Base-by-base conservation (phyloP, 1,140 invertebrate species). In the Bombus impatiens region DNA sequence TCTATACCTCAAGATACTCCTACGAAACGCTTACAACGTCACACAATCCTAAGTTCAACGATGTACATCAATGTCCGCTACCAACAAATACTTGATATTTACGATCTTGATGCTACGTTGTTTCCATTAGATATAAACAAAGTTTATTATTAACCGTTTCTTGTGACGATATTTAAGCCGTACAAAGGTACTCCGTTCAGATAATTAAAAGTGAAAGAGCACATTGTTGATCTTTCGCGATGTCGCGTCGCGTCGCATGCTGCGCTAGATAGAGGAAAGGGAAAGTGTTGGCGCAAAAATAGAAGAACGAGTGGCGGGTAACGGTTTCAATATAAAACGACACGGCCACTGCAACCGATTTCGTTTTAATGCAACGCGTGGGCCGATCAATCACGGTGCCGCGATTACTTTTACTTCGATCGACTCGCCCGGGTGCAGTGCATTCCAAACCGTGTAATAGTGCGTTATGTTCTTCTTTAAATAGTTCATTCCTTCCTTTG, bases 241-340 rank as follows among this genome's bases (percentile, higher is more conserved):
- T 77, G 78, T 65, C 81, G 18, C 28, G 53, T 67, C 62, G 35
- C 74, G 53, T 28, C 32, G 57, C 44, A 71, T 59, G 72, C 65
- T 28, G 47, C 59, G 72, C 74, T 57, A 87, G 78, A 88, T 81
- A 89, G 77, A 62, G 40, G 70, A 87, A 87, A 87, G 83, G 81
- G 79, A 82, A 86, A 86, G 84, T 86, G 81, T 78, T 76, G 18
- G 65, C n/a, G 65, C 57, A 78, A 78, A 90, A 90, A 90, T 90
- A 90, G 82, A 90, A 78, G 65, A 86, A 74, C 78, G 78, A 86
- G 78, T n/a, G 62, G n/a, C 25, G 57, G 40, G 59, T 79, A 70
- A 75, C 67, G 76, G 78, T 84, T 83, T 88, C 77, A 35, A 44
- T 88, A 83, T 86, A 88, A 88, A 88, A 86, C 82, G 47, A 59